Base-by-base conservation (phyloP, 2,797 vertebrate genomes). In the Chelon labrosus region DNA sequence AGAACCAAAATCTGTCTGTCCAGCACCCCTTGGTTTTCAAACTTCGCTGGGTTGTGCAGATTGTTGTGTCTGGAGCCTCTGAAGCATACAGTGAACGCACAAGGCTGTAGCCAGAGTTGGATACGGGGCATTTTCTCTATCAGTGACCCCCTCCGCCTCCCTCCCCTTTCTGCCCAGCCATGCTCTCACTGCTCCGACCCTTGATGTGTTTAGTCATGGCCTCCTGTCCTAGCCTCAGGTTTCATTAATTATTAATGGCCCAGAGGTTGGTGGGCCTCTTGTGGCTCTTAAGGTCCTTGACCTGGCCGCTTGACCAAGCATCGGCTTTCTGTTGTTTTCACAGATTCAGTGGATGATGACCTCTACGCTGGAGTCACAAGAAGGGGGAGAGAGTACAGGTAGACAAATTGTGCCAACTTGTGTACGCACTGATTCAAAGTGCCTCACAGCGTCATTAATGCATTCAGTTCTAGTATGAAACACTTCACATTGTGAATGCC, bases 201-300 rank as follows among this genome's bases (percentile, higher is more conserved):
- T 76, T 74, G 79, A 61, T 71, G 65, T 80, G 82, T 91, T 93
- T 92, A 91, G 91, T 92, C 93, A 93, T 82, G 90, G 87, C 65
- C 79, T 86, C 64, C 82, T 70, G 82, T 88, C 81, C 78, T 46
- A 57, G 90, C 85, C 85, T 93, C 84, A 46, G 87, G 90, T 94
- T 94, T 91, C 91, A 92, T 94, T 94, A 94, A 94, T 94, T 92
- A 94, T 94, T 94, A 90, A 93, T 91, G 91, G 88, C 88, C 87
- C 66, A 75, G 66, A 62, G 72, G 76, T 74, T 42, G 56, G 35
- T 37, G 46, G 83, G 80, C 70, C 82, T 80, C 80, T 83, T 58
- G 65, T 82, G 82, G 66, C 84, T 86, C 84, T 89, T 39, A 38
- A 86, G 84, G 84, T 91, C 85, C 85, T 93, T 92, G 90, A 93